Evolutionary conservation across 2,797 vertebrate genomes (phyloP).

Genomic region (Enteromius unitaeniatus): DNA sequence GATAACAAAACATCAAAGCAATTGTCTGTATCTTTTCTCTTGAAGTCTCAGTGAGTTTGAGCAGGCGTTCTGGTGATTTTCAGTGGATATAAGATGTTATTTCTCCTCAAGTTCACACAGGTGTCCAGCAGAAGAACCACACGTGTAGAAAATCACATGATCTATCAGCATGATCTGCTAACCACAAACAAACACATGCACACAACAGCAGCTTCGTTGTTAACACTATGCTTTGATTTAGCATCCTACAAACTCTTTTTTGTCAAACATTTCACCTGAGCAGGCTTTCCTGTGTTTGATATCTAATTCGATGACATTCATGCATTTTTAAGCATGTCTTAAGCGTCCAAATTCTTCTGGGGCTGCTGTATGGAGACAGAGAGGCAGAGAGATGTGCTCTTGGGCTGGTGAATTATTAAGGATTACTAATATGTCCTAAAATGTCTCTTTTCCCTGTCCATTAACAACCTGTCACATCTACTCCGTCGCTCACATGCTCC

Average conservation of each 20-base stretch:
- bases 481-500: constrained; percentile 54
- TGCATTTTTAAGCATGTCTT: constrained; percentile 26
- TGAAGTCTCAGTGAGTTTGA: not conserved
- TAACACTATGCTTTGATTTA: not conserved
- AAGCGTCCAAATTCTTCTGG: constrained; percentile 18
- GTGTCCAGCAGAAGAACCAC: not conserved
- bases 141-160: not conserved
- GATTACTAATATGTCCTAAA: constrained; percentile 77
- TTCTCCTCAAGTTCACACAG: not conserved
- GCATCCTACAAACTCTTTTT: not conserved
- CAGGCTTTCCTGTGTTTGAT: not conserved
- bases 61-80: not conserved
- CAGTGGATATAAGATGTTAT: not conserved
- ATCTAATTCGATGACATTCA: constrained; percentile 33
- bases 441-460: constrained; percentile 80
- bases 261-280: not conserved
- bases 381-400: constrained; percentile 24
- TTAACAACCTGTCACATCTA: constrained; percentile 82
- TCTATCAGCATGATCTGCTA: not conserved
- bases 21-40: not conserved
- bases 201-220: not conserved
- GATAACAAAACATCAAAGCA: too few species aligned
- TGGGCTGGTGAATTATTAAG: constrained; percentile 82
- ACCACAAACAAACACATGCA: not conserved
- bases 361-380: constrained; percentile 20